Evolutionary conservation across 2,113 vertebrate genomes (phyloP).

Genomic region (Antennarius striatus): DNA sequence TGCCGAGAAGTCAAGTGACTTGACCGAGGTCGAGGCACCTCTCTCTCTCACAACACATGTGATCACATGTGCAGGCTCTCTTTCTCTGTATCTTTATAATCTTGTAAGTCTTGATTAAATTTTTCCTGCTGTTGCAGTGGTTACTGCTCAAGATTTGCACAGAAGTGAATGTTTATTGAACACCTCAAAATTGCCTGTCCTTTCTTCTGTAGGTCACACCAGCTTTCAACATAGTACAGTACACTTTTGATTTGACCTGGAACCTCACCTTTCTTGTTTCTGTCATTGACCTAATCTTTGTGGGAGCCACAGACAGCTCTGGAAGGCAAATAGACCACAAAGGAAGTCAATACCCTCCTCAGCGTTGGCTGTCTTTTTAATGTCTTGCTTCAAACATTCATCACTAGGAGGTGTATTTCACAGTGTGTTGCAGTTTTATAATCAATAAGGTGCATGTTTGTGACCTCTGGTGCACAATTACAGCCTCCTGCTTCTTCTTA

Average conservation of each 20-base stretch:
- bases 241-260: constrained; percentile 51
- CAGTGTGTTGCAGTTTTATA: constrained; percentile 15
- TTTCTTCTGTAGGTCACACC: constrained; percentile 57
- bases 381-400: constrained; percentile 33
- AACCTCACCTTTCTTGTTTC: constrained; percentile 68
- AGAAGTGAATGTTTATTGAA: constrained; percentile 49
- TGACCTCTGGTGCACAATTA: constrained; percentile 8
- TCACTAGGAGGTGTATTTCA: constrained; percentile 39
- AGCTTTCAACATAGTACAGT: constrained; percentile 47
- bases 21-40: constrained; percentile 72
- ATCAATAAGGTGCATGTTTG: constrained; percentile 24
- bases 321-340: constrained; percentile 64
- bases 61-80: constrained; percentile 7
- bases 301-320: constrained; percentile 63
- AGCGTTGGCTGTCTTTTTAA: constrained; percentile 13
- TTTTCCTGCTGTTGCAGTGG: constrained; percentile 38
- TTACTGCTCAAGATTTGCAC: constrained; percentile 28
- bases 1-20: constrained; percentile 79
- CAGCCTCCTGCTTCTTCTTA: neutral
- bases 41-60: constrained; percentile 31
- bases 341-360: constrained; percentile 64
- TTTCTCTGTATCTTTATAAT: constrained; percentile 20
- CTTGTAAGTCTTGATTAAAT: constrained; percentile 25
- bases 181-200: constrained; percentile 52
- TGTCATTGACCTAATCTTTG: constrained; percentile 58